Evolutionary conservation across 1,140 invertebrate genomes (phyloP).

Genomic region (Pseudomyrmex sp.): DNA sequence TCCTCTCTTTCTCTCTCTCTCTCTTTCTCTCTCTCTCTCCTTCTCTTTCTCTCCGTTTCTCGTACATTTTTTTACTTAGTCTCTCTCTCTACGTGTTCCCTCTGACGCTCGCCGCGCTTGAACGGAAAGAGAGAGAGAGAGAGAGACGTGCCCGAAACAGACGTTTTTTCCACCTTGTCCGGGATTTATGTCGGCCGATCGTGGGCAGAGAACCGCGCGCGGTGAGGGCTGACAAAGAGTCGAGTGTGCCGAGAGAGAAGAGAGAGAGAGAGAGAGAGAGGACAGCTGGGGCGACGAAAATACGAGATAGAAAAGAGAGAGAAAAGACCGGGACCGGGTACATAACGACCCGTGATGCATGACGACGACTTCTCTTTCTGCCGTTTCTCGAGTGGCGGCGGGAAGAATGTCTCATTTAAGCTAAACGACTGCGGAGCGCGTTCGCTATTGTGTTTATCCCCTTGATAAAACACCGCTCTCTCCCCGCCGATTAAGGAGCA

Average conservation of each 20-base stretch:
- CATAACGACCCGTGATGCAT: slow-evolving; percentile 41
- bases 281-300: slow-evolving; percentile 31
- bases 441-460: slow-evolving; percentile 14
- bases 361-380: slow-evolving; percentile 3
- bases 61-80: not conserved
- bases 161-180: slow-evolving; percentile 29
- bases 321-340: slow-evolving; percentile 16
- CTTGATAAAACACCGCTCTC: not conserved
- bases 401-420: slow-evolving; percentile 58
- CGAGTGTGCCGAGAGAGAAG: slow-evolving; percentile 11
- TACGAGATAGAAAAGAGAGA: not conserved
- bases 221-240: slow-evolving; percentile 41
- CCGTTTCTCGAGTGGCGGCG: slow-evolving; percentile 28
- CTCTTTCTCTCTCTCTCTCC: not conserved
- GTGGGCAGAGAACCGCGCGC: slow-evolving; percentile 13
- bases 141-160: slow-evolving; percentile 45
- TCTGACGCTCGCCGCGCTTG: slow-evolving; percentile 39
- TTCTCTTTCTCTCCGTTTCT: not conserved
- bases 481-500: too few relatives aligned
- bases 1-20: slow-evolving; percentile 12
- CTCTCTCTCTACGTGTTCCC: not conserved
- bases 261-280: slow-evolving; percentile 7
- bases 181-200: slow-evolving; percentile 63
- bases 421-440: slow-evolving; percentile 24
- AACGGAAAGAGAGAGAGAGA: not conserved